phyloP scores from a whole-genome alignment of 1,140 invertebrate species.

The Dinothrombium tinctorium region DNA sequence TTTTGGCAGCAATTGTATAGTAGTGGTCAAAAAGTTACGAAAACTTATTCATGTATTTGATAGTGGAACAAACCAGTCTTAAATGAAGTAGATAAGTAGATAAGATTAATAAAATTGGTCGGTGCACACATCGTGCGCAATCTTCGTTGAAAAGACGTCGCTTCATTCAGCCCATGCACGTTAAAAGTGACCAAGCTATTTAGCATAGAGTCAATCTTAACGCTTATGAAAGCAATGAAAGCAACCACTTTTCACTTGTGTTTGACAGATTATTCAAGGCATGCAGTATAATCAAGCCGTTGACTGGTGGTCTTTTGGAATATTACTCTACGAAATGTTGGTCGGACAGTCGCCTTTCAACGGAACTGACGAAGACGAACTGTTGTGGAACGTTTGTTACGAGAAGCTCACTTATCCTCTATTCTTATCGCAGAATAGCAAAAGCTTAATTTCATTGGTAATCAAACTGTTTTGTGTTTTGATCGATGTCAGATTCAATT shows the following conservation, averaged over 20 bases:
- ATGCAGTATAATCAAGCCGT: constrained; percentile 88
- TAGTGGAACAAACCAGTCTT: too few species aligned
- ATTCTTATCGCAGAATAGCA: constrained; percentile 63
- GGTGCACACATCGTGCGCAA: too few species aligned
- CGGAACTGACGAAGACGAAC: constrained; percentile 92
- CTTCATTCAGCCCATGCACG: too few species aligned
- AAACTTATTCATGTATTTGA: too few species aligned
- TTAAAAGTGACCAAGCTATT: too few species aligned
- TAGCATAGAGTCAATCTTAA: too few species aligned
- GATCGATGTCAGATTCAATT: neutral
- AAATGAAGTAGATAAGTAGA: too few species aligned
- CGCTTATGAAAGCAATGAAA: constrained; percentile 6
- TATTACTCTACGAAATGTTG: constrained; percentile 91
- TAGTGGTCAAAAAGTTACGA: too few species aligned
- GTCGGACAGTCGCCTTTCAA: constrained; percentile 95
- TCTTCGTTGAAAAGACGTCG: too few species aligned
- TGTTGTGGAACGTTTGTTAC: constrained; percentile 97
- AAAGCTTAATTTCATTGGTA: constrained; percentile 40
- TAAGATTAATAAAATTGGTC: too few species aligned
- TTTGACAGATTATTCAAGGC: constrained; percentile 70
- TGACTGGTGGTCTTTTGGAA: constrained; percentile 98
- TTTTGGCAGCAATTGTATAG: too few species aligned
- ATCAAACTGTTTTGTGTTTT: constrained; percentile 15
- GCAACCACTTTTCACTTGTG: constrained; percentile 6
- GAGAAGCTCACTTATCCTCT: constrained; percentile 86